Evolutionary conservation across 2,888 invertebrate species (phyloP).

Genomic region (Cetonia aurata): DNA sequence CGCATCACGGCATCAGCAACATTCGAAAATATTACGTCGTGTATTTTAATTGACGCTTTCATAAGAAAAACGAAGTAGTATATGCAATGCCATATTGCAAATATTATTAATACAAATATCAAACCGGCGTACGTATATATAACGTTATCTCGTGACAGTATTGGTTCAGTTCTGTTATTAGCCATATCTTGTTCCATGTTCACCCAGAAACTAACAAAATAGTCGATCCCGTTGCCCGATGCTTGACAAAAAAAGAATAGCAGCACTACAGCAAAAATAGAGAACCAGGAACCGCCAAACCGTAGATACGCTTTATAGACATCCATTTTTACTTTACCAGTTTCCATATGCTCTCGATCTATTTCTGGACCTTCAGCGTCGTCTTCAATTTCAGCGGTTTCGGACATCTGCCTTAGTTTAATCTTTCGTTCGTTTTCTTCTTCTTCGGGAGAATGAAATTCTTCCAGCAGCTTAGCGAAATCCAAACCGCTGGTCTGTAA

Average conservation of each 20-base stretch:
- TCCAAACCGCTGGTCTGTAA: constrained; percentile 69
- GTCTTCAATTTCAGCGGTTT: constrained; percentile 59
- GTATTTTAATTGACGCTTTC: constrained; percentile 61
- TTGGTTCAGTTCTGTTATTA: constrained; percentile 47
- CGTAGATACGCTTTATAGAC: constrained; percentile 67
- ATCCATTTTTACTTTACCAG: constrained; percentile 57
- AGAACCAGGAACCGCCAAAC: constrained; percentile 59
- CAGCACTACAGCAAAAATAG: constrained; percentile 65
- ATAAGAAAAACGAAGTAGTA: constrained; percentile 63
- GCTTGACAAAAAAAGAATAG: constrained; percentile 71
- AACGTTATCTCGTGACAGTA: constrained; percentile 53
- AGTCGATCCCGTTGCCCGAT: constrained; percentile 76
- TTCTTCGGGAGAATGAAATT: constrained; percentile 59
- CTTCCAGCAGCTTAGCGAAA: constrained; percentile 67
- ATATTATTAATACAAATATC: constrained; percentile 65
- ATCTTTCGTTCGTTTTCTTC: constrained; percentile 59
- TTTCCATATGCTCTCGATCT: constrained; percentile 60
- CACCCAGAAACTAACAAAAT: constrained; percentile 78
- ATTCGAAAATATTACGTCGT: constrained; percentile 60
- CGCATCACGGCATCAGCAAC: constrained; percentile 62
- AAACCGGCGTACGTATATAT: constrained; percentile 68
- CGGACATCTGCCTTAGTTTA: constrained; percentile 52
- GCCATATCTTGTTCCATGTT: constrained; percentile 61
- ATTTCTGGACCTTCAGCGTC: constrained; percentile 59
- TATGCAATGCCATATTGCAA: constrained; percentile 59